A percentile compares a stretch with the other conserved stretches of the same genome.
These are phyloP conservation scores for Epinotia bilunana DNA, from an alignment of 2,888 invertebrate species.

Conservation along the genomic window DNA sequence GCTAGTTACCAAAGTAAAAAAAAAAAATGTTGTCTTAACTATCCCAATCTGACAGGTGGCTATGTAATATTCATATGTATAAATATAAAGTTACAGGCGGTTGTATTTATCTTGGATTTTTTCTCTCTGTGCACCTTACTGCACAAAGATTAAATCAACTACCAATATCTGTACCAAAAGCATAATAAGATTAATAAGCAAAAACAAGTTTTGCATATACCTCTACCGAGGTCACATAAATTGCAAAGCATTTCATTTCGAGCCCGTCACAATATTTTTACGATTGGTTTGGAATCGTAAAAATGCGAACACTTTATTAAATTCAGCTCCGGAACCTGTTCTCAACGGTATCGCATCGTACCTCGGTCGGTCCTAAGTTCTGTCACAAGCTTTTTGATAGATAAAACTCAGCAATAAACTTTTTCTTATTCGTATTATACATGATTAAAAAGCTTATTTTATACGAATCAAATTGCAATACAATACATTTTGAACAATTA, in stretches of 20 bases:
- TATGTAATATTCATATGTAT: background rate
- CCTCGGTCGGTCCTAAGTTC: no score
- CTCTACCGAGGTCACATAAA: constrained; percentile 47
- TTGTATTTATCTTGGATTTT: background rate
- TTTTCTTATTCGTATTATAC: no score
- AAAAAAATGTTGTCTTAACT: no score
- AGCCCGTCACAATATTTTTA: constrained; percentile 61
- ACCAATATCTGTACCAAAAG: background rate
- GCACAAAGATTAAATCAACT: background rate
- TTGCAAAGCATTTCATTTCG: constrained; percentile 57
- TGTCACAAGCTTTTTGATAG: no score
- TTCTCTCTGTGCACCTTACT: background rate
- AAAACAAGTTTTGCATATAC: constrained; percentile 10
- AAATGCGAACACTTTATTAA: constrained; percentile 69
- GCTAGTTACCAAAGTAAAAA: no score
- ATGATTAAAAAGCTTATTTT: no score
- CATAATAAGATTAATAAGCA: background rate
- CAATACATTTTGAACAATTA: no score
- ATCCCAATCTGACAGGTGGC: no score
- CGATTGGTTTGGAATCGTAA: constrained; percentile 62
- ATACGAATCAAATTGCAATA: no score
- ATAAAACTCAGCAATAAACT: no score
- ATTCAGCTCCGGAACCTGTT: constrained; percentile 60
- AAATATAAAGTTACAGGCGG: background rate
- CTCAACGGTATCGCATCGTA: constrained; percentile 33